Evolutionary conservation across 2,797 vertebrate species (phyloP).

Genomic region (Pseudochromis fuscus): DNA sequence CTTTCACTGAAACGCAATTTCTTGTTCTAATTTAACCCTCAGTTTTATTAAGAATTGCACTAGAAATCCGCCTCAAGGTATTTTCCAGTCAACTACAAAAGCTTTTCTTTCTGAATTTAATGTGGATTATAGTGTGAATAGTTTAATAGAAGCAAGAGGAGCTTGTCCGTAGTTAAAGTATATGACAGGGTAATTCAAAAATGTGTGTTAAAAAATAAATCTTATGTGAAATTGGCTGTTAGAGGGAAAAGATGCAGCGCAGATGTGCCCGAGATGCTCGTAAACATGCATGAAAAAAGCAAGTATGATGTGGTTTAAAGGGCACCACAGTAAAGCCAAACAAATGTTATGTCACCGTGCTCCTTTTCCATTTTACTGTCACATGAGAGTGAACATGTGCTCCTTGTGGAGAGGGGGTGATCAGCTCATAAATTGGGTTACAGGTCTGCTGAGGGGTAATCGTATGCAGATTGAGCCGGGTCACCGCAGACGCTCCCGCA

Average conservation of each 20-base stretch:
- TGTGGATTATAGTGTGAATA: background rate
- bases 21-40: slow-evolving; percentile 20
- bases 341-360: slow-evolving; percentile 57
- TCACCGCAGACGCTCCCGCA: slow-evolving; percentile 63
- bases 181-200: background rate
- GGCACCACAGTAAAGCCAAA: slow-evolving; percentile 58
- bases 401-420: slow-evolving; percentile 57
- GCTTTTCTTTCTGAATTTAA: slow-evolving; percentile 10
- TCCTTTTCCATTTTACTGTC: slow-evolving; percentile 48
- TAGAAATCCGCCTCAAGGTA: slow-evolving; percentile 17
- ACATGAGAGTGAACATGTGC: slow-evolving; percentile 24
- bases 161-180: background rate
- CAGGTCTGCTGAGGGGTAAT: slow-evolving; percentile 76
- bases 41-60: background rate
- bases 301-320: slow-evolving; percentile 46
- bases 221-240: background rate
- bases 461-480: slow-evolving; percentile 76
- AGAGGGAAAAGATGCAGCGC: background rate
- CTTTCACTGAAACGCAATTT: background rate
- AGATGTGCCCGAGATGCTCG: slow-evolving; percentile 33
- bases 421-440: slow-evolving; percentile 75
- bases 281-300: slow-evolving; percentile 37
- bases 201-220: slow-evolving; percentile 31
- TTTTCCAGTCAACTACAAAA: background rate
- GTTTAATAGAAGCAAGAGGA: background rate